These are phyloP conservation scores for Trichomycterus rosablanca DNA, from an alignment of 2,113 vertebrate genomes.

Conservation along the genomic window DNA sequence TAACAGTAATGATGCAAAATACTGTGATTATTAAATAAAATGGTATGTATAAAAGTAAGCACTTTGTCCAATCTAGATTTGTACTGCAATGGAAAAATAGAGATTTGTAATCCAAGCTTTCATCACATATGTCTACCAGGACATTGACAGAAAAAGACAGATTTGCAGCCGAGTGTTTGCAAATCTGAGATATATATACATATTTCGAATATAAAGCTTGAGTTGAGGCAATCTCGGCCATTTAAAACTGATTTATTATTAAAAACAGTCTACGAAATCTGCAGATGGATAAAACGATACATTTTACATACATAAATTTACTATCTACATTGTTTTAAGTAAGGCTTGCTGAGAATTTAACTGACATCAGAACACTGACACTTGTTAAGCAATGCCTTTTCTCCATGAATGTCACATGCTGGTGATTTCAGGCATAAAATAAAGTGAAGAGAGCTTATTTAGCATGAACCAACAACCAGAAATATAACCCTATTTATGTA, in stretches of 20 bases:
- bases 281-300: neutral
- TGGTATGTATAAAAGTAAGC: slow-evolving; percentile 81
- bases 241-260: slow-evolving; percentile 29
- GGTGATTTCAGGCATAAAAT: slow-evolving; percentile 72
- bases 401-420: slow-evolving; percentile 55
- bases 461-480: slow-evolving; percentile 58
- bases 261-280: slow-evolving; percentile 5
- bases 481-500: neutral
- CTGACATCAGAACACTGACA: neutral
- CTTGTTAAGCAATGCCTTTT: neutral
- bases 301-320: neutral
- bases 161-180: slow-evolving; percentile 15
- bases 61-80: slow-evolving; percentile 69
- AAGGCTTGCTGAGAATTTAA: slow-evolving; percentile 17
- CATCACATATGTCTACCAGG: slow-evolving; percentile 26
- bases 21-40: slow-evolving; percentile 86
- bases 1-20: slow-evolving; percentile 88
- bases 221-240: slow-evolving; percentile 21
- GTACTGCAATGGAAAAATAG: slow-evolving; percentile 4
- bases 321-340: slow-evolving; percentile 29
- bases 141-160: slow-evolving; percentile 21
- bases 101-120: slow-evolving; percentile 15
- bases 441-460: slow-evolving; percentile 64
- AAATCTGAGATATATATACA: slow-evolving; percentile 28
- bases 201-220: slow-evolving; percentile 36